Evolutionary conservation across 2,797 vertebrate species (phyloP).

Genomic region (Dermochelys coriacea): DNA sequence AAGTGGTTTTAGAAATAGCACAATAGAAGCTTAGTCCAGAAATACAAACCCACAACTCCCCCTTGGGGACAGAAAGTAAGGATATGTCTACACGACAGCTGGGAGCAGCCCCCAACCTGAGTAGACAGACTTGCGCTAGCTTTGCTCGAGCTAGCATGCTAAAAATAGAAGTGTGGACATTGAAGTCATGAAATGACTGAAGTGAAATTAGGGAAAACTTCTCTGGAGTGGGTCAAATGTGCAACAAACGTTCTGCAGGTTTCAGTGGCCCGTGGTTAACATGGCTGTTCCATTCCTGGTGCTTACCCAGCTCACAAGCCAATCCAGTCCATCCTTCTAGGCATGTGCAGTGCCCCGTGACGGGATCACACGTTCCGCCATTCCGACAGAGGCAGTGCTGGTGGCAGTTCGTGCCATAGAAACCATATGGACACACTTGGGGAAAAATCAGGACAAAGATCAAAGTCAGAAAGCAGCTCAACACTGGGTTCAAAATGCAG

Average conservation of each 20-base stretch:
- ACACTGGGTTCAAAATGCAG: neutral
- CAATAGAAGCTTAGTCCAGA: neutral
- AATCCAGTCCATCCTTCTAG: constrained; percentile 87
- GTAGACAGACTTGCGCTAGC: neutral
- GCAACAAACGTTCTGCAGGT: neutral
- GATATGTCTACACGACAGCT: neutral
- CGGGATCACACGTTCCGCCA: constrained; percentile 85
- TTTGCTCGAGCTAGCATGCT: neutral
- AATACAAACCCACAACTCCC: neutral
- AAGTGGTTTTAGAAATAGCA: neutral
- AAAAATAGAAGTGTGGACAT: neutral
- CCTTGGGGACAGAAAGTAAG: neutral
- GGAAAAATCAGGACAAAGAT: neutral
- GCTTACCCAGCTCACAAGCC: constrained; percentile 91
- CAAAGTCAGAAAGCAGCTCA: neutral
- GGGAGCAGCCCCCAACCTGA: neutral
- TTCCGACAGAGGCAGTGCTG: constrained; percentile 91
- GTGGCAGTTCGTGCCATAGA: constrained; percentile 85
- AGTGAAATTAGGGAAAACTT: neutral
- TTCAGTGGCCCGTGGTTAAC: fast-evolving
- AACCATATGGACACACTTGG: constrained; percentile 87
- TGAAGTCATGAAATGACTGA: neutral
- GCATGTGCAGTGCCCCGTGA: constrained; percentile 86
- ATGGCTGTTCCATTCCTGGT: fast-evolving
- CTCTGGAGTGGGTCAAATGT: fast-evolving